Percentiles rank a stretch among this genome's conserved stretches.
Evolutionary conservation across 1,140 invertebrate genomes (phyloP).

Genomic region (Globodera rostochiensis): DNA sequence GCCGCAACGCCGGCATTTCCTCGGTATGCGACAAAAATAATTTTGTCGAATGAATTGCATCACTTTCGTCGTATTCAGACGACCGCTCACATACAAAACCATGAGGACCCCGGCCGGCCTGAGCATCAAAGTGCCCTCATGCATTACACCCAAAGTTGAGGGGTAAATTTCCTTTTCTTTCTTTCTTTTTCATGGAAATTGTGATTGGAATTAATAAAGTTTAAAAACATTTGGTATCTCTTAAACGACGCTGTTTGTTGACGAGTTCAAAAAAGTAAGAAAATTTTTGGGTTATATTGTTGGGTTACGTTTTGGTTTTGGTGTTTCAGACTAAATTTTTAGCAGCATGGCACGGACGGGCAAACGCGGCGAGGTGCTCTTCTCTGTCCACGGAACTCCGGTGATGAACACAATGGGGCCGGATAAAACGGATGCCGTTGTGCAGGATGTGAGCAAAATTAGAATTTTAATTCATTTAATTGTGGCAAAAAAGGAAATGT

Average conservation of each 20-base stretch:
- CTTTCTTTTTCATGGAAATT: not conserved
- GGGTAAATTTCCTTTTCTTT: not conserved
- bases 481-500: not conserved
- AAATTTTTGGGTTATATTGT: too few relatives aligned
- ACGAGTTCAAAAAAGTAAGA: too few relatives aligned
- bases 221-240: too few relatives aligned
- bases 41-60: not conserved
- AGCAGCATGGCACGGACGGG: not conserved
- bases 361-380: slow-evolving; percentile 18
- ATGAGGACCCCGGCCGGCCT: not conserved
- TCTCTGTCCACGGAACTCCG: slow-evolving; percentile 18
- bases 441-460: not conserved
- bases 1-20: not conserved
- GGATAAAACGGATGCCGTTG: not conserved
- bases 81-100: not conserved
- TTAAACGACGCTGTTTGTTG: too few relatives aligned
- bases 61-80: not conserved
- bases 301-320: too few relatives aligned
- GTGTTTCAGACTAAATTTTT: not conserved
- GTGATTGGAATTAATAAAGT: not conserved
- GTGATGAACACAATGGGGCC: not conserved
- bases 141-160: slow-evolving; percentile 23
- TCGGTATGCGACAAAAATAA: not conserved
- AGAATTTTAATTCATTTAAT: too few relatives aligned
- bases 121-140: slow-evolving; percentile 8